Percentiles rank a stretch among this genome's conserved stretches.
These are phyloP conservation scores for Tauraco erythrolophus DNA, from an alignment of 2,113 vertebrate species.

Conservation along the genomic window DNA sequence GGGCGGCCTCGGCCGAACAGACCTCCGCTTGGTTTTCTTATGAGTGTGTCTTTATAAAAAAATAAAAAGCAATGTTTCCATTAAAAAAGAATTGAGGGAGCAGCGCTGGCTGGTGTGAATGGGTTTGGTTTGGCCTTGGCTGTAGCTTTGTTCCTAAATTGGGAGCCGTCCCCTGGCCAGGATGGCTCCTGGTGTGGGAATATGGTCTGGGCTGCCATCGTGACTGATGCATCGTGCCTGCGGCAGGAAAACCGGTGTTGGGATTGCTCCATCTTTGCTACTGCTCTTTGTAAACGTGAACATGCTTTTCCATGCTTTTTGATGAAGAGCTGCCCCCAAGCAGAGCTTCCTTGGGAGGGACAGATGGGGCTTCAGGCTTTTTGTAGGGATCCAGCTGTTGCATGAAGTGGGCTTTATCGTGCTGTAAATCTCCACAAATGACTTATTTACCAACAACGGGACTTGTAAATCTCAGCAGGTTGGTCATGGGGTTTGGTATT, in stretches of 20 bases:
- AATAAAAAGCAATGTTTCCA: not conserved
- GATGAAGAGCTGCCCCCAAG: not conserved
- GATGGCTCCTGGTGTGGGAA: fast-evolving
- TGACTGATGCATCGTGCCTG: too few relatives aligned
- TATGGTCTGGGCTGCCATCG: not conserved
- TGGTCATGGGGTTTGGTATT: fast-evolving
- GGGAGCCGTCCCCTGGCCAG: not conserved
- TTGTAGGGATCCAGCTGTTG: fast-evolving
- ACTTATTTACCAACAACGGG: not conserved
- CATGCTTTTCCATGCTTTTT: not conserved
- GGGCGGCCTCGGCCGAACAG: too few relatives aligned
- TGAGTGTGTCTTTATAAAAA: conserved; percentile 34
- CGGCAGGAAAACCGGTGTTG: fast-evolving
- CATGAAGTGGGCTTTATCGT: not conserved
- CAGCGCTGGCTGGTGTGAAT: not conserved
- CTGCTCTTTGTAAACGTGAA: not conserved
- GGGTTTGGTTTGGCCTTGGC: not conserved
- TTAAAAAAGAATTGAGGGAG: not conserved
- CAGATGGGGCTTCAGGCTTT: not conserved
- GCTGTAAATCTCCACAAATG: not conserved
- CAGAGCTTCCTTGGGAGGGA: not conserved
- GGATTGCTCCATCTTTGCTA: not conserved
- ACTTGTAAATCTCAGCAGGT: not conserved
- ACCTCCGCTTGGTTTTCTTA: too few relatives aligned
- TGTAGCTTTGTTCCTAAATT: not conserved